Evolutionary conservation across 2,888 invertebrate genomes (phyloP), one percentile per base, ranked within the genome.

Genomic region (Panzeria rudis): DNA sequence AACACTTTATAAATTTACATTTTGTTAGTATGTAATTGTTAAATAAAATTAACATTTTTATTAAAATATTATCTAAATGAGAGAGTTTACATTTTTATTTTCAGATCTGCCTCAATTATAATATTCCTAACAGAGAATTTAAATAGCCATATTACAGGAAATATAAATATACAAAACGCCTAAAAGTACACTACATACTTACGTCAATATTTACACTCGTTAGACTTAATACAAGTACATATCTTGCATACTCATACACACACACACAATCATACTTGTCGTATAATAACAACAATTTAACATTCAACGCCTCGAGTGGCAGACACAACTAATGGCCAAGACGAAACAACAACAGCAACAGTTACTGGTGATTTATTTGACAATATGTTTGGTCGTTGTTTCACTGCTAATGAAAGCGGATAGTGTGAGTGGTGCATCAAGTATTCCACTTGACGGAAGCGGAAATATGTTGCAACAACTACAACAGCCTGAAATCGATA

Each of bases 311-410:
- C 82, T 50, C 69, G 64, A 82, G 78, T 75, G 82, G 71, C 69
- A 75, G 78, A 82, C 78, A 71, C 73, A 82, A 85, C 78, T 85
- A 85, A 85, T 85, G 85, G 85, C 85, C 69, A 78, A 82, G 56
- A 75, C 78, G 38, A 78, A 83, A 69, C 68, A 73, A 69, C 68
- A 78, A 66, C 66, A 62, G 35, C 61, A 76, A 35, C 84, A 80
- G 29, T 56, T 82, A 44, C 62, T 69, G 61, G 47, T 77, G 35
- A 82, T 75, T 73, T 82, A 73, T 82, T 75, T 69, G 73, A 71
- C 81, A 85, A 75, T 44, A 82, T 85, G 82, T 72, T 52, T 73
- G 47, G 56, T 52, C 17, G 59, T 66, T 50, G 73, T 71, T 23
- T 41, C 73, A 29, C 35, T 84, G 17, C 23, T 73, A 41, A 50